Base-by-base conservation (phyloP, 2,888 invertebrate genomes). In the Chrysina gloriosa region DNA sequence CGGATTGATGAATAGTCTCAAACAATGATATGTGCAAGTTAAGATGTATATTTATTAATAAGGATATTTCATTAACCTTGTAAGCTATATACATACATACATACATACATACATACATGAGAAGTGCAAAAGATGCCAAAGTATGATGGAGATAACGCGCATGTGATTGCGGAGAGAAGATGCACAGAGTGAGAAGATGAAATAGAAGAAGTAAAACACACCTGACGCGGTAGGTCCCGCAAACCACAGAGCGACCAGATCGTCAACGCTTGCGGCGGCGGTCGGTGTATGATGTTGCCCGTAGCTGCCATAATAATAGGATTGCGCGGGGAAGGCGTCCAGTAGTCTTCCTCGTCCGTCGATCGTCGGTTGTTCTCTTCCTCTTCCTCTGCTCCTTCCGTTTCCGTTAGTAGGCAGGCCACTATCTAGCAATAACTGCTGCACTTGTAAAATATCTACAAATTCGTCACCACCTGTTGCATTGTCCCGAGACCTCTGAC, bases 391-490 rank as follows among this genome's bases (percentile, higher is more conserved):
- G 58, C 16, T 61, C 73, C 71, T 65, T 74, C 75, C 76, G 75
- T 69, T 64, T 71, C 75, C 71, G 70, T 74, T 75, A 45, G 74
- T 78, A 70, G 74, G 75, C 72, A 73, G 71, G 69, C 76, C 74
- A 69, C 71, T 73, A 74, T 88, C 89, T 81, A 92, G 85, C 76
- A 92, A 85, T 76, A 92, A 84, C 81, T 92, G 89, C 79, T 92
- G 92, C 82, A 93, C 93, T 82, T 93, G 93, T 67, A 93, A 88
- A 77, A 93, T 93, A 84, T 93, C 93, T 82, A 93, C 92, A 84
- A 92, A 93, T 84, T 93, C 93, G 84, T 91, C 90, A 48, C 72
- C 69, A 66, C 63, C 66, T 61, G 65, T 65, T 63, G 69, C 54
- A 67, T 65, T 50, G 56, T 48, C 78, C 75, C 83, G 50, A 48